phyloP scores from a whole-genome alignment of 2,797 vertebrate species.

The Moxostoma hubbsi region DNA sequence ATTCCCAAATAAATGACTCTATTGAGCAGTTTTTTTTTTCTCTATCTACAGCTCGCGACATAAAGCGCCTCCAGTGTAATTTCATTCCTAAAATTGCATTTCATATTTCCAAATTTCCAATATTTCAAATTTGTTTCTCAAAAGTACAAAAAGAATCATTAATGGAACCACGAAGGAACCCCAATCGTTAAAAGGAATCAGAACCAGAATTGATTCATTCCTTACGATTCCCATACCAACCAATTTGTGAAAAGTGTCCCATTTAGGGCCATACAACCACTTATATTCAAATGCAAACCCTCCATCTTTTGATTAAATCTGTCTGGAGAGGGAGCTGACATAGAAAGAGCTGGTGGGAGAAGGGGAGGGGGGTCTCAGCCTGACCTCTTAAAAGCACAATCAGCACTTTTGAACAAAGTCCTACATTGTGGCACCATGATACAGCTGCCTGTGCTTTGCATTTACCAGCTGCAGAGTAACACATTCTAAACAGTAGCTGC shows the following conservation, averaged over 20 bases:
- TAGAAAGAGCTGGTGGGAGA: constrained; percentile 11
- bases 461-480: constrained; percentile 44
- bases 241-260: neutral
- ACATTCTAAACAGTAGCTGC: constrained; percentile 34
- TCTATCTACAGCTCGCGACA: too few species aligned
- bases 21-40: too few species aligned
- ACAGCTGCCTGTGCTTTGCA: constrained; percentile 48
- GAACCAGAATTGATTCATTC: too few species aligned
- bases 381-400: constrained; percentile 41
- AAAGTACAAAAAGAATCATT: too few species aligned
- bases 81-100: too few species aligned
- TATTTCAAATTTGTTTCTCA: too few species aligned
- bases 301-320: constrained; percentile 12
- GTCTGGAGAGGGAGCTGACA: constrained; percentile 36
- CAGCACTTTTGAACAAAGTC: constrained; percentile 52
- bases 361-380: constrained; percentile 26
- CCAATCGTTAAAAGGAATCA: too few species aligned
- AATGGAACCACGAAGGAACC: too few species aligned
- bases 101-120: too few species aligned
- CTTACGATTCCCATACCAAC: too few species aligned
- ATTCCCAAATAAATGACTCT: too few species aligned
- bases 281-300: constrained; percentile 16
- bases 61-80: too few species aligned
- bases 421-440: constrained; percentile 38
- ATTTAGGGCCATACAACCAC: constrained; percentile 28